Base-by-base conservation (phyloP, 2,888 invertebrate species). In the Hemithea aestivaria region DNA sequence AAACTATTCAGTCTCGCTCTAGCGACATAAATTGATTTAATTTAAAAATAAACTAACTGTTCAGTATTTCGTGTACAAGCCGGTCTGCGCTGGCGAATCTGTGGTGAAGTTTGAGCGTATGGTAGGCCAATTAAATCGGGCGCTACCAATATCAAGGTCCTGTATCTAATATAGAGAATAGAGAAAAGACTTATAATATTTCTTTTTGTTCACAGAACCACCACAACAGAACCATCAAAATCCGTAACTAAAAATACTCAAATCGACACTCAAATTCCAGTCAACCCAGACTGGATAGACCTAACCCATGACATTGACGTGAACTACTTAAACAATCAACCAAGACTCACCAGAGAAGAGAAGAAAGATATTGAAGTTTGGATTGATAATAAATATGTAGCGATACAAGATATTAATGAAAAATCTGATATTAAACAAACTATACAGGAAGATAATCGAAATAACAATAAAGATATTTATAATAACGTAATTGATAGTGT, bases 261-360 rank as follows among this genome's bases (percentile, higher is more conserved):
- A 1, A 31, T 47, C 21, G 40, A 43, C 21, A 47, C 35, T 0
- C 37, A 47, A 50, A 42, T 5, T 4, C 16, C 41, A 28, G 29
- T 21, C 35, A 55, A 52, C 6, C 27, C 53, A n/a, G 45, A 61
- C 11, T 78, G 73, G 78, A 34, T 48, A 5, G 85, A 87, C 45
- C 58, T 87, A 0, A 69, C 82, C 0, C 79, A 75, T 35, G 87
- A 87, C 27, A 82, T 58, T 0, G 78, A 81, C 41, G 67, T 87
- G 0, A 87, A 87, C 59, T 66, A 73, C 37, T 52, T 73, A 1
- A 57, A 66, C 1, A 67, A 58, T 12, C 48, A 43, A 1, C 48
- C 62, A 7, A 62, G 60, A 51, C 62, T 70, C 0, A 64, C 68
- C 0, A 58, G 64, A 40, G 59, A 71, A 10, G 71, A 78, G 40